Percentiles rank a stretch among this genome's conserved stretches.
phyloP scores from a whole-genome alignment of 1,140 invertebrate species.

The Drosophila leontia region DNA sequence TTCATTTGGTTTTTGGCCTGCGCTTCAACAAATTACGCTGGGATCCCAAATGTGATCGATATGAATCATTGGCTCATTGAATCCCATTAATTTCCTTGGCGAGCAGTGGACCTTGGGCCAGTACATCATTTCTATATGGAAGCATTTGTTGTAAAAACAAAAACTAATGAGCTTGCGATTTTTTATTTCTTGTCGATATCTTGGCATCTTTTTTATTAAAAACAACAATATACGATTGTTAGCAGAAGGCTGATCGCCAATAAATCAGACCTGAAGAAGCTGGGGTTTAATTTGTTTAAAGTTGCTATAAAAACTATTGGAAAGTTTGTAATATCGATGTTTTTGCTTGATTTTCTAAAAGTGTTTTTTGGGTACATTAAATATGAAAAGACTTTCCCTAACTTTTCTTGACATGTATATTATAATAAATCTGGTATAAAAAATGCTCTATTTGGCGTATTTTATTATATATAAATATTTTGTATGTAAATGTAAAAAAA shows the following conservation, averaged over 20 bases:
- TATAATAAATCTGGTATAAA: background rate
- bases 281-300: background rate
- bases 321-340: slow-evolving; percentile 15
- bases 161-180: slow-evolving; percentile 71
- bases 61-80: slow-evolving; percentile 49
- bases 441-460: background rate
- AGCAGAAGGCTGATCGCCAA: slow-evolving; percentile 29
- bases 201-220: slow-evolving; percentile 34
- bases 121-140: slow-evolving; percentile 50
- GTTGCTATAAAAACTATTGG: slow-evolving; percentile 13
- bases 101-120: slow-evolving; percentile 53
- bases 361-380: background rate
- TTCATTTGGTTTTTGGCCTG: slow-evolving; percentile 31
- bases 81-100: slow-evolving; percentile 52
- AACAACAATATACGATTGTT: slow-evolving; percentile 42
- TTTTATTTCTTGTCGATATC: slow-evolving; percentile 47
- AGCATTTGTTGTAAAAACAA: slow-evolving; percentile 43
- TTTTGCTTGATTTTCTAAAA: background rate
- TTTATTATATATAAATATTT: too few relatives aligned
- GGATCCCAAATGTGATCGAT: slow-evolving; percentile 53
- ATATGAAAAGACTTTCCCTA: background rate
- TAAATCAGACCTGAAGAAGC: slow-evolving; percentile 16
- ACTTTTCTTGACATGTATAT: background rate
- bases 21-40: slow-evolving; percentile 46
- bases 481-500: background rate